Base-by-base conservation (phyloP, 2,113 vertebrate species). In the Dendropsophus ebraccatus region DNA sequence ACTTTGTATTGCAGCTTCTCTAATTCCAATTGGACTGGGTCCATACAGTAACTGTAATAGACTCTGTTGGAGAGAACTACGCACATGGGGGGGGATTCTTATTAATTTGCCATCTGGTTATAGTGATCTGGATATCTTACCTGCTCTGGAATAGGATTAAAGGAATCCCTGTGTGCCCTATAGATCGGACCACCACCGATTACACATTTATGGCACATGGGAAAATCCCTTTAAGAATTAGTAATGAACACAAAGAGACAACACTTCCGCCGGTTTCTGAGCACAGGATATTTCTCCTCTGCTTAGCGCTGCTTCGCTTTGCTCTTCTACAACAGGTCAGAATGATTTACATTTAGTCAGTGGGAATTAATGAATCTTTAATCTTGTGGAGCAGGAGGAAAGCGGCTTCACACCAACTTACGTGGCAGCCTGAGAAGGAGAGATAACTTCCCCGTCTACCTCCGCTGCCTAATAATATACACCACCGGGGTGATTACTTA, bases 311-410 rank as follows among this genome's bases (percentile, higher is more conserved):
- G 62, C 28, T 67, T 32, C 65, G 2, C 19, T 32, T 41, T 21
- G 67, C 67, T 70, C 67, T 37, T 21, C 35, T 41, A 10, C 32
- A 12, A 11, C 67, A 23, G 67, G 32, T 70, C 67, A 11, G 32
- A 23, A 23, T 70, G 67, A 70, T 70, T 70, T 70, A 70, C 67
- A 70, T 70, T 37, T 37, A 70, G 67, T 70, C 32, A 37, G 67
- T 41, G 67, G 67, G 41, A 70, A 70, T 70, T 2, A 70, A 70
- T 70, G 67, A 70, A 70, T 70, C 67, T 70, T 70, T 70, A 70
- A 70, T 70, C 32, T 37, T 70, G 67, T 41, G 35, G 67, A 37
- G 67, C 67, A 70, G 67, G 67, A 70, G 67, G 67, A 41, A 13
- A 41, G 32, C 67, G 67, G 67, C 67, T 70, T 37, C 67, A 70